Evolutionary conservation across 1,140 invertebrate genomes (phyloP).

Genomic region (Phymorhynchus buccinoides): DNA sequence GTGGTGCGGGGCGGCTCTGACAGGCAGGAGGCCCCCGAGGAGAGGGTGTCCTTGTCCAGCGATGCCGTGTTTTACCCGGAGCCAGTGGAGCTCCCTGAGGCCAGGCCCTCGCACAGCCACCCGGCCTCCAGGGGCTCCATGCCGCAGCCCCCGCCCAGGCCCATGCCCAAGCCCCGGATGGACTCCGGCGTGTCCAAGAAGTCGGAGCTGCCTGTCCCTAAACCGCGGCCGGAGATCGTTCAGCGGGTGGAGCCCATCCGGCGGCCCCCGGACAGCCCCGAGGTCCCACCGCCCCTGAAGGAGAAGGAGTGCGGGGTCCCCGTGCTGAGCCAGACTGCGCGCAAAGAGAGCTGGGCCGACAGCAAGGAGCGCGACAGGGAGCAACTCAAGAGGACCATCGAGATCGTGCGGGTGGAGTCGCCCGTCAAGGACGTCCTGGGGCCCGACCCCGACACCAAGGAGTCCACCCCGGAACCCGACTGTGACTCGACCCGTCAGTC

Average conservation of each 20-base stretch:
- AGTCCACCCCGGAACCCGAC: conserved; percentile 33
- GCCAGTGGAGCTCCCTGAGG: not conserved
- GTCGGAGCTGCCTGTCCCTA: conserved; percentile 62
- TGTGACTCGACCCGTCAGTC: conserved; percentile 18
- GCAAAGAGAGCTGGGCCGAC: conserved; percentile 35
- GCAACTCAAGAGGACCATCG: conserved; percentile 48
- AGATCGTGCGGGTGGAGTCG: conserved; percentile 46
- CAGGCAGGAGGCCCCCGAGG: conserved; percentile 21
- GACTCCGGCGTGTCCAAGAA: conserved; percentile 45
- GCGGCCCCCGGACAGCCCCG: conserved; percentile 29
- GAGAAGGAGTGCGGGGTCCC: conserved; percentile 43
- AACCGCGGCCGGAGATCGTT: conserved; percentile 59
- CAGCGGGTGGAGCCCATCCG: conserved; percentile 63
- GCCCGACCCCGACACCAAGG: conserved; percentile 35
- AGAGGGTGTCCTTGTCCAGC: conserved; percentile 35
- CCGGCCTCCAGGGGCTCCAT: not conserved
- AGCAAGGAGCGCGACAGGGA: conserved; percentile 40
- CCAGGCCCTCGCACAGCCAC: not conserved
- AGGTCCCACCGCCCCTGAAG: conserved; percentile 33
- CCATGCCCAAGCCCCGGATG: conserved; percentile 26
- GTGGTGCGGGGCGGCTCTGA: conserved; percentile 81
- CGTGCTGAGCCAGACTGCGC: conserved; percentile 22
- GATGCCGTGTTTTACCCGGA: conserved; percentile 18
- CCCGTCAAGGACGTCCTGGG: conserved; percentile 8
- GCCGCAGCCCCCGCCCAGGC: conserved; percentile 27